A percentile compares a stretch with the other conserved stretches of the same genome.
Evolutionary conservation across 2,888 invertebrate genomes (phyloP).

Genomic region (Melanchra persicariae): DNA sequence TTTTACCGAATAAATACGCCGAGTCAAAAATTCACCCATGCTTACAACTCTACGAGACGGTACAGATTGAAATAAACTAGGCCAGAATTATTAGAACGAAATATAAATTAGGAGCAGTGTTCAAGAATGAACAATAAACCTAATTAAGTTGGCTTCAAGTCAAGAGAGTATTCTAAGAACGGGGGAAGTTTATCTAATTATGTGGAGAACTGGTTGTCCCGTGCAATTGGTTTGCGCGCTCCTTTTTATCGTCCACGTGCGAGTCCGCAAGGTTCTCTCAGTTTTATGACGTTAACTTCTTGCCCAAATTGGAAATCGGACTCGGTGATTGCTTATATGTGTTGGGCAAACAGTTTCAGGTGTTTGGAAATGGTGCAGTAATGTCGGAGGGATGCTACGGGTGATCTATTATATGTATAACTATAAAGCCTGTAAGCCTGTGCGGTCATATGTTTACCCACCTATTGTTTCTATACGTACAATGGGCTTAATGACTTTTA

Average conservation of each 20-base stretch:
- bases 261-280: conserved; percentile 48
- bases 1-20: conserved; percentile 87
- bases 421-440: no score
- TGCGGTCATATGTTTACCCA: not conserved
- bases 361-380: conserved; percentile 57
- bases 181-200: conserved; percentile 63
- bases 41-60: conserved; percentile 74
- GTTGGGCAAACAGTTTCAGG: conserved; percentile 58
- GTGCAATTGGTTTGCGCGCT: conserved; percentile 59
- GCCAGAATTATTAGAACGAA: conserved; percentile 63
- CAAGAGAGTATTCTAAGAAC: conserved; percentile 57
- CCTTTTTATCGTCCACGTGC: conserved; percentile 65
- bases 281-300: conserved; percentile 64
- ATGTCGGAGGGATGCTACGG: conserved; percentile 39
- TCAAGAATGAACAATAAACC: conserved; percentile 63
- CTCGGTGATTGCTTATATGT: conserved; percentile 62
- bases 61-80: conserved; percentile 73
- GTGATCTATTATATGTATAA: no score
- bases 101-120: conserved; percentile 62
- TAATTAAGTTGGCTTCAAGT: conserved; percentile 66
- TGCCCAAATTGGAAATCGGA: conserved; percentile 63
- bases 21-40: conserved; percentile 83
- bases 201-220: conserved; percentile 61
- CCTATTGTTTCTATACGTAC: conserved; percentile 5
- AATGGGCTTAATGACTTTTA: conserved; percentile 37